These are phyloP conservation scores for Ellobium chinense DNA, from an alignment of 2,888 invertebrate genomes.

Conservation along the genomic window DNA sequence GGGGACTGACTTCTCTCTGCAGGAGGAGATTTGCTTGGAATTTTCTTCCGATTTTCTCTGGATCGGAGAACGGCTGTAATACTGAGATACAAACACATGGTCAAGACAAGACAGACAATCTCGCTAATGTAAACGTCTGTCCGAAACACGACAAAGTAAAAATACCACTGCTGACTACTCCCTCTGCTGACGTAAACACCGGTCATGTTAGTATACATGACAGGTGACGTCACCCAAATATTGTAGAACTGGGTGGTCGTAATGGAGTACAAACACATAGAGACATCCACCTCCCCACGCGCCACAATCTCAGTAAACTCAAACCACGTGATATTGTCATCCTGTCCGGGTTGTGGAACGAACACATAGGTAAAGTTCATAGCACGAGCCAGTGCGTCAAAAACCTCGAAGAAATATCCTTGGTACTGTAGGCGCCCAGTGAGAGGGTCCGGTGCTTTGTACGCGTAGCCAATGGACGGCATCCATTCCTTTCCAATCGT, in stretches of 20 bases:
- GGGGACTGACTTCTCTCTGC: background rate
- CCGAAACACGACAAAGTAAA: background rate
- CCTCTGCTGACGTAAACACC: background rate
- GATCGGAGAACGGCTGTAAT: background rate
- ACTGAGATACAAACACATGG: background rate
- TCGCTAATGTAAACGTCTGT: background rate
- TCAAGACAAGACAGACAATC: background rate
- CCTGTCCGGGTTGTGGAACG: background rate
- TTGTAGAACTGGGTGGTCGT: background rate
- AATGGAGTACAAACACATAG: background rate
- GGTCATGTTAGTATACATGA: background rate
- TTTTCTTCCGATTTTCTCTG: background rate
- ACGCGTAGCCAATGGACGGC: background rate
- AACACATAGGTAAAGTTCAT: slow-evolving; percentile 18
- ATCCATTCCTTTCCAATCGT: slow-evolving; percentile 14
- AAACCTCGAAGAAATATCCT: background rate
- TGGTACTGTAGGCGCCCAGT: background rate
- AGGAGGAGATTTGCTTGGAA: background rate
- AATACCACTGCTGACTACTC: background rate
- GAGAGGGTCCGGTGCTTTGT: background rate
- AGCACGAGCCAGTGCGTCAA: background rate
- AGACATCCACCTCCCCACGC: background rate
- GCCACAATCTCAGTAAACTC: background rate
- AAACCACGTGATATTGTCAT: background rate
- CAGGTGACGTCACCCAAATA: background rate